Evolutionary conservation across 2,113 vertebrate species (phyloP).

Genomic region (Pseudolaguvia tuberculata): DNA sequence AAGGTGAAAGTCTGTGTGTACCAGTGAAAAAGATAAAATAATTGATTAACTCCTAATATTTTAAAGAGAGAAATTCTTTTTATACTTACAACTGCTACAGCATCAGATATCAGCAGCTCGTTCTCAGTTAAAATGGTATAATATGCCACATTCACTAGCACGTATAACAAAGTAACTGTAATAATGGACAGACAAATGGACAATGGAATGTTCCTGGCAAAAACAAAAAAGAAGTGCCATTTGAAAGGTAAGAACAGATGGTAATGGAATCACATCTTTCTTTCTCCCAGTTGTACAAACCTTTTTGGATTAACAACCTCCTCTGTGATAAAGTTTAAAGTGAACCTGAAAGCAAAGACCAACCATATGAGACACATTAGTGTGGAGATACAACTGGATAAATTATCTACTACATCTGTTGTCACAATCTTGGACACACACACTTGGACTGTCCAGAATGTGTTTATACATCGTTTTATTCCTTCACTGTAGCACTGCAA

Average conservation of each 20-base stretch:
- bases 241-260: not conserved
- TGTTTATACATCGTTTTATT: too few species aligned
- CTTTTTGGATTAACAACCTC: slow-evolving; percentile 82
- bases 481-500: too few species aligned
- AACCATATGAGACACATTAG: not conserved
- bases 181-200: slow-evolving; percentile 88
- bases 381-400: not conserved
- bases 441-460: too few species aligned
- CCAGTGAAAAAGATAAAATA: not conserved
- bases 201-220: slow-evolving; percentile 83
- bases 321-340: slow-evolving; percentile 80
- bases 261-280: not conserved
- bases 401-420: not conserved
- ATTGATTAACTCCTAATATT: not conserved
- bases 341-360: slow-evolving; percentile 70
- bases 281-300: slow-evolving; percentile 55
- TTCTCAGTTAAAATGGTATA: slow-evolving; percentile 84
- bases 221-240: not conserved
- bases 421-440: too few species aligned
- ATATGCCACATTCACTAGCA: slow-evolving; percentile 92
- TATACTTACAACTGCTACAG: slow-evolving; percentile 88
- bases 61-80: not conserved
- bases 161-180: slow-evolving; percentile 83
- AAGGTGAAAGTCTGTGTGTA: slow-evolving; percentile 75
- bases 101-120: slow-evolving; percentile 82